Evolutionary conservation across 2,113 vertebrate species (phyloP), one percentile per base, ranked within the genome.

Genomic region (Rutilus rutilus): DNA sequence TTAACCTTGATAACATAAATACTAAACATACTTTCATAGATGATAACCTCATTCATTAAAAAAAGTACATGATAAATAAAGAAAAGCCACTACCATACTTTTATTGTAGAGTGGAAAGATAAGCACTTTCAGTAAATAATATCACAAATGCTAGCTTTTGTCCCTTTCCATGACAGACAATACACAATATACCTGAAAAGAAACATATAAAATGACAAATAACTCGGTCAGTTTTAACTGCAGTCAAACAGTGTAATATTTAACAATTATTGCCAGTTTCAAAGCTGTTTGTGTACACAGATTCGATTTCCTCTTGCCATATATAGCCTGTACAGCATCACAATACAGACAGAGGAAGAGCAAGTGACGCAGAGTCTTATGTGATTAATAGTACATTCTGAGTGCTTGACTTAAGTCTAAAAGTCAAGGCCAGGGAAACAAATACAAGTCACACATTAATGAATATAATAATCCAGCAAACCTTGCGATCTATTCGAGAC

Each of bases 231-330:
- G n/a, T n/a, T n/a, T n/a, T n/a, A n/a, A n/a, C n/a, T n/a, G 4
- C 50, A 54, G 3, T 11, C 47, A 54, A 77, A 30, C 15, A 6
- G 19, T 57, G 6, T 1, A 57, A 7, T 57, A 57, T 54, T 78
- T 78, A 36, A 78, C 50, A 14, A 39, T 60, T 17, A 79, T 42
- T 39, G 6, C 12, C 57, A 6, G 33, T 79, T 60, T 60, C 11
- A 78, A 78, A 60, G 77, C 77, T 25, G 54, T 78, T 78, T 59
- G 76, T 59, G 19, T 60, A 60, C 54, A 59, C 6, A 6, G 19
- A 79, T 62, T 42, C 62, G 21, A 78, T 78, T 59, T 59, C 50
- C 54, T 39, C 30, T 15, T 8, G 11, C 21, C 6, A 60, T 62
- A 19, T 60, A 60, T 25, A 79, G 33, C 12, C 12, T 33, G 60